Conservation (phyloP, 1,140 invertebrate genomes). For the Penaeus indicus region DNA sequence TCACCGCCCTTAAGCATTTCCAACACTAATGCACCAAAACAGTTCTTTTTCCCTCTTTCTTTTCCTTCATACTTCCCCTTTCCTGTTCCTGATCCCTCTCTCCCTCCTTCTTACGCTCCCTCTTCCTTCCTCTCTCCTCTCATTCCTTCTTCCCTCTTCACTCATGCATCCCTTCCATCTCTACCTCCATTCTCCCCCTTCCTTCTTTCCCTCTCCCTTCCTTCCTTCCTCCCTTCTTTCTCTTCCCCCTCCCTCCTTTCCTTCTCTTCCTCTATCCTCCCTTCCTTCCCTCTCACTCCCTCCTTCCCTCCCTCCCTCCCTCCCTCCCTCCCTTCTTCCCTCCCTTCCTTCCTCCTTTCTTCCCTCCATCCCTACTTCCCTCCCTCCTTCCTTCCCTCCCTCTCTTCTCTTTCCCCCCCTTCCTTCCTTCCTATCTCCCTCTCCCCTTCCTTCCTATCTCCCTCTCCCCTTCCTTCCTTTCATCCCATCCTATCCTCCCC, state of each 20-base stretch:
- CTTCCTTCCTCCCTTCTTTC: neutral
- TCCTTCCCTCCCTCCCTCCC: too few relatives aligned
- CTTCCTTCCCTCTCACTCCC: too few relatives aligned
- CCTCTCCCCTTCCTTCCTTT: neutral
- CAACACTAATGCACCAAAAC: too few relatives aligned
- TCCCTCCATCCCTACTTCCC: neutral
- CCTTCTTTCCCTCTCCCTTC: neutral
- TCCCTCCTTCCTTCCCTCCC: neutral
- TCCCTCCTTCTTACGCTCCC: neutral
- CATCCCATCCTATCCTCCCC: neutral
- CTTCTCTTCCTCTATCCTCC: neutral
- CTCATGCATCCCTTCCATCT: neutral
- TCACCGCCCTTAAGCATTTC: too few relatives aligned
- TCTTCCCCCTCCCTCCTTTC: neutral
- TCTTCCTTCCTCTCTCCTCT: neutral
- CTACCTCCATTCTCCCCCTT: neutral
- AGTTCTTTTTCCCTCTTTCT: too few relatives aligned
- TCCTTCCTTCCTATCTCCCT: neutral
- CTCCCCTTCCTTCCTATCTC: neutral
- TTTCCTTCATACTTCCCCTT: neutral
- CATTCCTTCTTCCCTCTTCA: neutral
- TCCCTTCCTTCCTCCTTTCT: neutral
- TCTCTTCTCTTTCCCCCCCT: neutral
- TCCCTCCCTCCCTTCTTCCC: too few relatives aligned
- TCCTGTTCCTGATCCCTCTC: neutral